Base-by-base conservation (phyloP, 1,140 invertebrate genomes). In the Philopotamus ludificatus region DNA sequence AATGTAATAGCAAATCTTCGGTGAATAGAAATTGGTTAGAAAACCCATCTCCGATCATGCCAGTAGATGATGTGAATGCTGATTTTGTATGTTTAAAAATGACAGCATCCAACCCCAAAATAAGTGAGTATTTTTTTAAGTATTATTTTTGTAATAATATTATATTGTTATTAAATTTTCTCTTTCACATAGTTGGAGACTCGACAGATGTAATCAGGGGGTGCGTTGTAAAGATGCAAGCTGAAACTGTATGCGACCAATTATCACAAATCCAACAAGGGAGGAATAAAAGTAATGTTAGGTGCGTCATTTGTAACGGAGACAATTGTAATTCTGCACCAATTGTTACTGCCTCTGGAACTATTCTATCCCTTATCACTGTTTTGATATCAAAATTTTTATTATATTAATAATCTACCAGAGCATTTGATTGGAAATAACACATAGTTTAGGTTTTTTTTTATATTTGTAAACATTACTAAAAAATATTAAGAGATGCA, bases 151-250 rank as follows among this genome's bases (percentile, higher is more conserved):
- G 20, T 44, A 15, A 3, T 44, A 15, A 15, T 2, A 44, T 44
- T 44, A 15, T 15, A 44, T 44, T 2, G 3, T 44, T 44, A 44
- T 44, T 2, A 44, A 44, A 3, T 34, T 60, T 64, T 64, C 42
- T 71, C 70, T 68, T 57, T 62, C 66, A 77, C 76, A 55, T 72
- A 81, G 79, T 73, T 72, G 78, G 78, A 25, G 78, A 78, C 69
- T 80, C 79, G 28, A 73, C 79, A 21, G 79, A 81, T 63, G 68
- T 75, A 0, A 72, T 81, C 9, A 65, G 72, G 47, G 79, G 79
- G n/a, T 81, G 79, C 54, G 69, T 79, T 0, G 74, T 78, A 0
- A 71, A 69, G 62, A 68, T 68, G 0, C 74, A 76, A 58, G 74
- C 79, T 9, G 77, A 80, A 45, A 75, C 74, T 2, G 75, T 79